Conservation (phyloP, 2,888 invertebrate genomes). For the Melangyna quadrimaculata region DNA sequence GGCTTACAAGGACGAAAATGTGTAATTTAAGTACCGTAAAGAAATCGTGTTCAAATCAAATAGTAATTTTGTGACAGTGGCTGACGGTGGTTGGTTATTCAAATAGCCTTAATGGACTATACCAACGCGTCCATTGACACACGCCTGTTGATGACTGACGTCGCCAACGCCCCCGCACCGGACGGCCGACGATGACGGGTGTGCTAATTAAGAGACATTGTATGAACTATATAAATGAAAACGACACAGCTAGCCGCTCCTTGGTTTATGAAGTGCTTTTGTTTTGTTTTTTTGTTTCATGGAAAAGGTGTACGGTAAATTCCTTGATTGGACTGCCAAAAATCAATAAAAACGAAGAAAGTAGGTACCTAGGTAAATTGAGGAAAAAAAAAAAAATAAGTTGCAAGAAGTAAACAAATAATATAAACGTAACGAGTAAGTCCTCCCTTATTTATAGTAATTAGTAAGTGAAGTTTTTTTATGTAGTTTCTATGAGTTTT, state of each 20-base stretch:
- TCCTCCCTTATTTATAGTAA: no score
- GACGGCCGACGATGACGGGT: not conserved
- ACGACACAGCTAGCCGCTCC: conserved; percentile 41
- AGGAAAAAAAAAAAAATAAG: not conserved
- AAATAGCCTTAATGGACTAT: conserved; percentile 45
- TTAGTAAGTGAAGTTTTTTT: no score
- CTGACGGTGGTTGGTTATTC: conserved; percentile 62
- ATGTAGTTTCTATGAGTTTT: no score
- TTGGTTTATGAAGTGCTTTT: conserved; percentile 47
- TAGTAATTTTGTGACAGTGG: conserved; percentile 62
- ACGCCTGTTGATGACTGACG: not conserved
- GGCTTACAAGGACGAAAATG: conserved; percentile 40
- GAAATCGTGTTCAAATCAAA: conserved; percentile 65
- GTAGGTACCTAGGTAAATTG: not conserved
- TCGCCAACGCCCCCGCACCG: no score
- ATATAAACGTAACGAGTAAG: not conserved
- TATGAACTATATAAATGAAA: conserved; percentile 19
- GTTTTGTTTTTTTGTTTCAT: conserved; percentile 10
- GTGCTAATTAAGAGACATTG: conserved; percentile 42
- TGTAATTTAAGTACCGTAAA: conserved; percentile 62
- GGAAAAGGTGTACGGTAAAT: not conserved
- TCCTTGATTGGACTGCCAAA: not conserved
- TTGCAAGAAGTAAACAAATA: not conserved
- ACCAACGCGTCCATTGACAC: conserved; percentile 1
- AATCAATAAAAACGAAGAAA: not conserved